These are phyloP conservation scores for Nomada fucata DNA, from an alignment of 2,888 invertebrate species.

Conservation along the genomic window DNA sequence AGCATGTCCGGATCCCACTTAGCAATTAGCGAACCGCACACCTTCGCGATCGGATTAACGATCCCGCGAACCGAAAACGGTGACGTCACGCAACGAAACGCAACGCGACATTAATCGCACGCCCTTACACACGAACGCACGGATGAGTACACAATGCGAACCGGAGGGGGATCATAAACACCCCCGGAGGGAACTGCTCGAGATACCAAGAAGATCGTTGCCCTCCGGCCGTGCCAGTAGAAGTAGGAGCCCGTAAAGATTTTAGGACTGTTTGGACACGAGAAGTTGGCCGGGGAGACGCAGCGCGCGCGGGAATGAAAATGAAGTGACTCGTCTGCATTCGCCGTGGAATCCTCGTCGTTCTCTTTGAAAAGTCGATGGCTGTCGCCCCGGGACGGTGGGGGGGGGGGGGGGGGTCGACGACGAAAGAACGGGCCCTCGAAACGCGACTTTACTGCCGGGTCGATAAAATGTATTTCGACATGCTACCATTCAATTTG, in stretches of 20 bases:
- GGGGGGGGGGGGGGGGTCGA: background rate
- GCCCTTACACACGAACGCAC: background rate
- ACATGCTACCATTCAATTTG: no score
- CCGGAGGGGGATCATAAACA: conserved; percentile 58
- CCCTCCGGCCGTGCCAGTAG: conserved; percentile 56
- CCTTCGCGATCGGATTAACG: conserved; percentile 23
- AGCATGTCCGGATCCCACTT: background rate
- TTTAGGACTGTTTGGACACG: conserved; percentile 69
- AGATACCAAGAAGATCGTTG: conserved; percentile 70
- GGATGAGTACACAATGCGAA: conserved; percentile 24
- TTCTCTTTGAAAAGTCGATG: background rate
- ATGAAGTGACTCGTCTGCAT: conserved; percentile 38
- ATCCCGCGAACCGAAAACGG: conserved; percentile 35
- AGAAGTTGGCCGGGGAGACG: conserved; percentile 49
- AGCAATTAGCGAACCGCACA: conserved; percentile 49
- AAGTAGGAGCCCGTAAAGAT: conserved; percentile 65
- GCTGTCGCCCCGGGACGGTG: background rate
- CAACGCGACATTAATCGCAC: conserved; percentile 2
- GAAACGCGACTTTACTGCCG: background rate
- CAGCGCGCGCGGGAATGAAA: conserved; percentile 55
- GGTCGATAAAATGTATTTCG: no score
- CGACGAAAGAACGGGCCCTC: background rate
- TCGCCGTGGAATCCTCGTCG: background rate
- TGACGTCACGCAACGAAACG: conserved; percentile 44
- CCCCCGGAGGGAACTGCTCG: conserved; percentile 58